Conservation (phyloP, 1,140 invertebrate species). For the Batillaria attramentaria region DNA sequence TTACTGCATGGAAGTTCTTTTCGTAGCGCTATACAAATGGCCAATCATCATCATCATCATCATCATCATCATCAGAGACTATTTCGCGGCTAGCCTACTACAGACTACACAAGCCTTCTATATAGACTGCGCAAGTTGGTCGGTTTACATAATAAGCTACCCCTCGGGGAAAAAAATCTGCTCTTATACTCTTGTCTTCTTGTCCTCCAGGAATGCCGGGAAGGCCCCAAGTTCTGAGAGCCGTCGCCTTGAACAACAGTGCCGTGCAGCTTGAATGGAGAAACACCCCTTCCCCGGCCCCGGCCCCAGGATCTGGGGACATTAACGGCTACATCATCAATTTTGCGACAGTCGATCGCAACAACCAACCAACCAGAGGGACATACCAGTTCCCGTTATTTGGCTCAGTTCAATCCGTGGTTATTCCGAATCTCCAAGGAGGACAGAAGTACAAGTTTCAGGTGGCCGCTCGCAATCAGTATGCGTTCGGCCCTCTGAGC, state of each 20-base stretch:
- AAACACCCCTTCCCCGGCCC: constrained; percentile 12
- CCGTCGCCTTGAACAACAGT: background rate
- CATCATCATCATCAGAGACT: too few species aligned
- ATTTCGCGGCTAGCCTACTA: too few species aligned
- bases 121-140: too few species aligned
- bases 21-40: too few species aligned
- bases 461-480: constrained; percentile 20
- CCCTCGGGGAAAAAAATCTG: too few species aligned
- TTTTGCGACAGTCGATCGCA: background rate
- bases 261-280: constrained; percentile 18
- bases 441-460: constrained; percentile 23
- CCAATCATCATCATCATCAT: too few species aligned
- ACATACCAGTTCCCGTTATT: constrained; percentile 24
- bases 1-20: too few species aligned
- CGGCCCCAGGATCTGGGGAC: background rate
- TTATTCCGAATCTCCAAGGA: constrained; percentile 19
- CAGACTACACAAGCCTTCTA: too few species aligned
- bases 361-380: background rate
- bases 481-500: constrained; percentile 10
- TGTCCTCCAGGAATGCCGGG: constrained; percentile 24
- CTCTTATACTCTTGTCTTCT: background rate
- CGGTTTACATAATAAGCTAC: too few species aligned
- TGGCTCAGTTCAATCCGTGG: constrained; percentile 23
- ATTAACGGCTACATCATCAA: constrained; percentile 21
- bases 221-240: background rate